These are phyloP conservation scores for Daktulosphaira vitifoliae DNA, from an alignment of 1,140 invertebrate genomes.

Conservation along the genomic window DNA sequence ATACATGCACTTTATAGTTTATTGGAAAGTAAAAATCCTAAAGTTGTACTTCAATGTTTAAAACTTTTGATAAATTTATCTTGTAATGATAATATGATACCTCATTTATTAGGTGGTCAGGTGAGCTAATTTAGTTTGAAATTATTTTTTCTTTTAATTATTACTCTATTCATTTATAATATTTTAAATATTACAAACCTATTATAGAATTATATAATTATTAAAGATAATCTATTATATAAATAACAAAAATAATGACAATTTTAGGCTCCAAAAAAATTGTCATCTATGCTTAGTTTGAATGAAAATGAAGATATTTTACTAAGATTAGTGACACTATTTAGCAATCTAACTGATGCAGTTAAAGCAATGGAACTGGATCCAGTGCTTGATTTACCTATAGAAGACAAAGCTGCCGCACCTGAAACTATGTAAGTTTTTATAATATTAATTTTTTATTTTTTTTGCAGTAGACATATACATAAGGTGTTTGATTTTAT, in stretches of 20 bases:
- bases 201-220: too few species aligned
- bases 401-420: slow-evolving; percentile 51
- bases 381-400: slow-evolving; percentile 46
- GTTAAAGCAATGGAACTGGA: slow-evolving; percentile 45
- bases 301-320: slow-evolving; percentile 47
- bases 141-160: too few species aligned
- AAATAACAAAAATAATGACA: background rate
- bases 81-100: slow-evolving; percentile 54
- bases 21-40: slow-evolving; percentile 42
- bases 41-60: slow-evolving; percentile 49
- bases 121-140: slow-evolving; percentile 42
- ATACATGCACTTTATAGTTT: slow-evolving; percentile 45
- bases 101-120: slow-evolving; percentile 54
- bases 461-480: background rate
- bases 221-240: background rate
- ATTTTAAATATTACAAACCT: too few species aligned
- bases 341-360: slow-evolving; percentile 48
- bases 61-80: slow-evolving; percentile 58
- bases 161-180: too few species aligned
- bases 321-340: slow-evolving; percentile 49
- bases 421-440: slow-evolving; percentile 50
- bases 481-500: background rate
- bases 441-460: background rate
- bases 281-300: slow-evolving; percentile 47
- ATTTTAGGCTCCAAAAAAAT: slow-evolving; percentile 48